A percentile compares a stretch with the other conserved stretches of the same genome.
These are phyloP conservation scores for Leucoraja ocellata DNA, from an alignment of 2,797 vertebrate species.

Conservation along the genomic window DNA sequence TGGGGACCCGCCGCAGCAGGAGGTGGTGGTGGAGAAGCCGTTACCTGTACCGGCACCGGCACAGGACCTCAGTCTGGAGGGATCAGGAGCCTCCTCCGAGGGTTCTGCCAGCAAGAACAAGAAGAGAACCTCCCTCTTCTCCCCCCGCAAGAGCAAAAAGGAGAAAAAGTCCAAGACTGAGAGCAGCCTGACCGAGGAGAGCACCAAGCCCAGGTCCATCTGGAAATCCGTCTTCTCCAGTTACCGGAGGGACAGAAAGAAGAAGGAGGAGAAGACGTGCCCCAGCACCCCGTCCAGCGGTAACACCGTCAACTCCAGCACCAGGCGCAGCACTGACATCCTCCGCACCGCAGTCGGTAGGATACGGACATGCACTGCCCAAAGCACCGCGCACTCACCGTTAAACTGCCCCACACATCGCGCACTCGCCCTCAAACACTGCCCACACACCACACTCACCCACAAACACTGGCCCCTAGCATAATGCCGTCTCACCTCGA, in stretches of 20 bases:
- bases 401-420: not conserved
- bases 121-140: constrained; percentile 88
- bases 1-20: constrained; percentile 49
- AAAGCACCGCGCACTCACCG: not conserved
- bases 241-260: constrained; percentile 95
- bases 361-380: not conserved
- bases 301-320: constrained; percentile 76
- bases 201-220: constrained; percentile 80
- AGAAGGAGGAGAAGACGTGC: constrained; percentile 81
- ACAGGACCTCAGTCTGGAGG: constrained; percentile 63
- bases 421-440: not conserved
- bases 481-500: not conserved
- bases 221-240: constrained; percentile 96
- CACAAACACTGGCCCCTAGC: not conserved
- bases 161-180: constrained; percentile 89
- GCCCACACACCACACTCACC: too few relatives aligned
- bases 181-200: constrained; percentile 57
- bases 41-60: constrained; percentile 52
- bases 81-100: constrained; percentile 81
- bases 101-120: constrained; percentile 82
- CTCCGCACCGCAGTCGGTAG: constrained; percentile 69
- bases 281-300: constrained; percentile 83
- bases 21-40: constrained; percentile 64
- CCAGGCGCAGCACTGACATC: constrained; percentile 61
- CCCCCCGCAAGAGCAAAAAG: constrained; percentile 89